phyloP scores from a whole-genome alignment of 2,797 vertebrate species.

The Periparus ater region DNA sequence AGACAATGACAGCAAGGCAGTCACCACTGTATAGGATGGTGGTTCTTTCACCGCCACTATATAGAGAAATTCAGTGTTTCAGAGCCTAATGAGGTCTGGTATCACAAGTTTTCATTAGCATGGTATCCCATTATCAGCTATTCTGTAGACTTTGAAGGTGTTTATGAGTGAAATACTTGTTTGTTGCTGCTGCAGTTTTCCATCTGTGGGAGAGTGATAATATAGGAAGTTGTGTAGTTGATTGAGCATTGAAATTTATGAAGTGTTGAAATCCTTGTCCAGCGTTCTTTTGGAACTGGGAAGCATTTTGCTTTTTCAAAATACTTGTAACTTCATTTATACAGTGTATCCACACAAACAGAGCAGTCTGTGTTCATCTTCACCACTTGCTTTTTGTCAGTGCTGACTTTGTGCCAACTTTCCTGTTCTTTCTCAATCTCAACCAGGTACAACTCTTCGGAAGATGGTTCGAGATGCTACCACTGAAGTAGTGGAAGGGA shows the following conservation, averaged over 20 bases:
- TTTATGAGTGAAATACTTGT: not conserved
- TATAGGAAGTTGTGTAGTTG: not conserved
- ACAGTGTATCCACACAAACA: not conserved
- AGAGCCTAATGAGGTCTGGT: not conserved
- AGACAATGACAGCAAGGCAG: not conserved
- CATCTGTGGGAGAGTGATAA: not conserved
- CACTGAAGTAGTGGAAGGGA: slow-evolving; percentile 84
- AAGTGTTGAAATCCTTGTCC: not conserved
- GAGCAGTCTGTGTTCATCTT: not conserved
- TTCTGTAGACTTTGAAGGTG: not conserved
- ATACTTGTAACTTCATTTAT: not conserved
- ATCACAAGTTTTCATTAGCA: not conserved
- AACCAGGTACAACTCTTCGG: slow-evolving; percentile 83
- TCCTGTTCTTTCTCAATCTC: not conserved
- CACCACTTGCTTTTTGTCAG: not conserved
- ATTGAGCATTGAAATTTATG: not conserved
- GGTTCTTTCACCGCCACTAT: not conserved
- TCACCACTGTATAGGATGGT: not conserved
- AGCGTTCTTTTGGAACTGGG: not conserved
- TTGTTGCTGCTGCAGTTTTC: not conserved
- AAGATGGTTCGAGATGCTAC: slow-evolving; percentile 83
- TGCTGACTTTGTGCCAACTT: not conserved
- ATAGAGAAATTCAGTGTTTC: not conserved
- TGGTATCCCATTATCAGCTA: not conserved
- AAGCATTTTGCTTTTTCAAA: not conserved